Base-by-base conservation (phyloP, 2,113 vertebrate genomes). In the Pycnonotus jocosus region DNA sequence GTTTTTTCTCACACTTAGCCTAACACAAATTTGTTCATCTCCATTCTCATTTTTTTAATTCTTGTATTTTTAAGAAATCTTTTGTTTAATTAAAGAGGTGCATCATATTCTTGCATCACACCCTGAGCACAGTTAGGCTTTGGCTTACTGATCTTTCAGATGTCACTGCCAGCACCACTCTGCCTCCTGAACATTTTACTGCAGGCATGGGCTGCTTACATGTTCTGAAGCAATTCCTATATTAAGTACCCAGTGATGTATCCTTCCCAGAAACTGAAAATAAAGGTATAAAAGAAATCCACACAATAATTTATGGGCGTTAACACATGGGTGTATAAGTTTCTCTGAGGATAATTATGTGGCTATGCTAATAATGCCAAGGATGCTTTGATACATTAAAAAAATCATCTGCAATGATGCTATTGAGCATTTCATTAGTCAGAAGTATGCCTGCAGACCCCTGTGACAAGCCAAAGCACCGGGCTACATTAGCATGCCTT, bases 241-340 rank as follows among this genome's bases (percentile, higher is more conserved):
- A 53, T 48, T 90, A 78, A 92, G 51, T 51, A 74, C 25, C 7
- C 51, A 66, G 68, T 83, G 76, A 86, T 50, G 69, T 61, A 88
- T 81, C 76, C 72, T 96, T 90, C 85, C 93, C 92, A 88, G 95
- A 88, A 93, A 80, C 80, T 28, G 72, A 93, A 96, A 96, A 93
- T 94, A 81, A 84, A 92, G 44, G 60, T 57, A 81, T 88, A 84
- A 86, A 92, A 65, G 76, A 83, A 72, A 86, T 74, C 45, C 17
- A 28, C 53, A 81, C 72, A 90, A 33, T 91, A 92, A 83, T 88
- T 93, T 48, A 90, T 95, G 83, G 88, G 95, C 6, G 92, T 96
- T 94, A 90, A 74, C 77, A 11, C 30, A 93, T 90, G 93, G 80
- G 92, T 86, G 96, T 74, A 92, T 74, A 92, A 64, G n/a, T 93